These are phyloP conservation scores for Pollenia angustigena DNA, from an alignment of 2,888 invertebrate genomes.

Conservation along the genomic window DNA sequence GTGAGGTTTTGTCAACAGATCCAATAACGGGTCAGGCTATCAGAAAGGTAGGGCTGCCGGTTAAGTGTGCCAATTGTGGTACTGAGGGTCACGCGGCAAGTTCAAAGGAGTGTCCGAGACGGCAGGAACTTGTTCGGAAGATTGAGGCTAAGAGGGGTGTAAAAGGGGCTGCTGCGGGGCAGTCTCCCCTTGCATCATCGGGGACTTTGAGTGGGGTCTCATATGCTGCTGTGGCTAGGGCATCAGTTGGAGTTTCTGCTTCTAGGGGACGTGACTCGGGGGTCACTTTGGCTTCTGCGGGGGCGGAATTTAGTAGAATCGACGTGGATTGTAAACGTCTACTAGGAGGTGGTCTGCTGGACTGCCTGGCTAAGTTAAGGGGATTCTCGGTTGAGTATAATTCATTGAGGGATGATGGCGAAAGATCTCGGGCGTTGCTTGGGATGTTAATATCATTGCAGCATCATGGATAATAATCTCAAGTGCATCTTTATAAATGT, in stretches of 20 bases:
- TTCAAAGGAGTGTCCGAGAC: background rate
- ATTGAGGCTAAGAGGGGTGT: too few relatives aligned
- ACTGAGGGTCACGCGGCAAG: slow-evolving; percentile 8
- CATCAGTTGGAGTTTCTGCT: too few relatives aligned
- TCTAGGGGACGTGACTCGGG: too few relatives aligned
- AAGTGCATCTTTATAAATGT: background rate
- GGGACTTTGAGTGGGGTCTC: too few relatives aligned
- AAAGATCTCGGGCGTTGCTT: slow-evolving; percentile 14
- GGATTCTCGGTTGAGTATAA: background rate
- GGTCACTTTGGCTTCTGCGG: background rate
- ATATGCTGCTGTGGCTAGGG: too few relatives aligned
- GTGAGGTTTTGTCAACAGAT: background rate
- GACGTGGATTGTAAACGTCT: slow-evolving; percentile 12
- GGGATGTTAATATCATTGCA: slow-evolving; percentile 5
- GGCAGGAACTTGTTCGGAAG: too few relatives aligned
- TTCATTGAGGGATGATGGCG: background rate
- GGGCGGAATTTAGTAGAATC: background rate
- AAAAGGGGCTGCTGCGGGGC: too few relatives aligned
- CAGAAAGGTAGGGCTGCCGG: background rate
- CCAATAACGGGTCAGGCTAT: background rate
- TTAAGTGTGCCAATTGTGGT: background rate
- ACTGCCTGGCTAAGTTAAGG: background rate
- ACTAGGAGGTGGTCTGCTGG: background rate
- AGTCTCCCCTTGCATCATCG: too few relatives aligned
- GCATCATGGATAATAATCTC: background rate